These are phyloP conservation scores for Cnemophilus loriae DNA, from an alignment of 2,113 vertebrate genomes.

Conservation along the genomic window DNA sequence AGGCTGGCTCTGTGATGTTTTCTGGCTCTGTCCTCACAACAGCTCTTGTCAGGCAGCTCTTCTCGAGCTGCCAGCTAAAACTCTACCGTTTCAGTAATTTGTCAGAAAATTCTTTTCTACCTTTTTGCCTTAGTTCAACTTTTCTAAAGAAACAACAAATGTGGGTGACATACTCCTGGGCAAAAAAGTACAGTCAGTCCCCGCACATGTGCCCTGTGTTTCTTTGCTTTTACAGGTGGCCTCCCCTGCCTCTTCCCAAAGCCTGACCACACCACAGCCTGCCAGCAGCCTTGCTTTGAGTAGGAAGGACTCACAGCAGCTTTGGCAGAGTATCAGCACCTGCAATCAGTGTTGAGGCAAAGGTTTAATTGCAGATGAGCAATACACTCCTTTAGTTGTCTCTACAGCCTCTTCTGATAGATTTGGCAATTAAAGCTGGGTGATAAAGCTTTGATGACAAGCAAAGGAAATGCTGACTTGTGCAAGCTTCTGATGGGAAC, in stretches of 20 bases:
- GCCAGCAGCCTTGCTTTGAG: background rate
- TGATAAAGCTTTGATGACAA: background rate
- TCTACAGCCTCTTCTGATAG: background rate
- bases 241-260: background rate
- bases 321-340: background rate
- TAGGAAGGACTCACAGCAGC: background rate
- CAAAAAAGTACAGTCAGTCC: background rate
- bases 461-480: background rate
- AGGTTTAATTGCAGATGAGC: background rate
- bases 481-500: background rate
- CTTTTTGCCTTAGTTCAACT: background rate
- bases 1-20: background rate
- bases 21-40: background rate
- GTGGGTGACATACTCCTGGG: background rate
- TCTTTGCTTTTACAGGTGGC: background rate
- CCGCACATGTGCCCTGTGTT: background rate
- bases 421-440: background rate
- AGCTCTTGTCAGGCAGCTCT: background rate
- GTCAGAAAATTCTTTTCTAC: background rate
- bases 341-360: background rate
- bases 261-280: background rate
- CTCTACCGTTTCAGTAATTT: background rate
- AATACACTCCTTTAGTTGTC: background rate
- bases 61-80: background rate
- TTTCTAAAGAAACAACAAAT: background rate